These are phyloP conservation scores for Apotomis turbidana DNA, from an alignment of 2,888 invertebrate genomes.

Conservation along the genomic window DNA sequence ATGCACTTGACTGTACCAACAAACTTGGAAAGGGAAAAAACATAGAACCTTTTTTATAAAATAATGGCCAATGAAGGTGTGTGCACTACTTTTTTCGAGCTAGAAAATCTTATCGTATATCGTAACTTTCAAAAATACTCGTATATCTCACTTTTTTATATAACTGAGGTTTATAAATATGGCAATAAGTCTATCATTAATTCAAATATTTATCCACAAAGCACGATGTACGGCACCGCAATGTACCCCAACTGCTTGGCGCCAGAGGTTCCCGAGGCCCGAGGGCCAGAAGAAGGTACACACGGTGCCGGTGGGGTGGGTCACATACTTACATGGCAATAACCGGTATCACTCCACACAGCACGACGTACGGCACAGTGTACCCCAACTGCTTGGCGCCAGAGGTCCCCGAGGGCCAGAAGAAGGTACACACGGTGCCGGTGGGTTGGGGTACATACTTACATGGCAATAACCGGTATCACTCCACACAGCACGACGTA, in stretches of 20 bases:
- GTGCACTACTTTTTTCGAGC: too few species aligned
- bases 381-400: conserved; percentile 74
- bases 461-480: conserved; percentile 76
- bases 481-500: conserved; percentile 73
- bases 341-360: conserved; percentile 74
- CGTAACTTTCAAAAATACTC: too few species aligned
- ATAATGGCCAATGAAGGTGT: too few species aligned
- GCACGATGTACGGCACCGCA: conserved; percentile 65
- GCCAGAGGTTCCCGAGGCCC: conserved; percentile 53
- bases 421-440: conserved; percentile 73
- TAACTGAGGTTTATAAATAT: conserved; percentile 57
- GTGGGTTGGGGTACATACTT: conserved; percentile 60
- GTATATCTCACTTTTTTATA: too few species aligned
- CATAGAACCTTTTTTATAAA: too few species aligned
- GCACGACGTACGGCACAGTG: conserved; percentile 69
- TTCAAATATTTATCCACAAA: conserved; percentile 72
- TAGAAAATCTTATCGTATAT: too few species aligned
- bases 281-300: conserved; percentile 80
- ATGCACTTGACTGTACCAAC: too few species aligned
- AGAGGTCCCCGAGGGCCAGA: conserved; percentile 73
- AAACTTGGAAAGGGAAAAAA: too few species aligned
- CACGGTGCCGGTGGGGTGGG: conserved; percentile 70
- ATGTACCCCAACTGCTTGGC: conserved; percentile 74
- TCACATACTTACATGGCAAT: too few species aligned
- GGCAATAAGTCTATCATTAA: conserved; percentile 53